A percentile compares a stretch with the other conserved stretches of the same genome.
phyloP scores from a whole-genome alignment of 2,113 vertebrate genomes.

The Mesocricetus auratus region DNA sequence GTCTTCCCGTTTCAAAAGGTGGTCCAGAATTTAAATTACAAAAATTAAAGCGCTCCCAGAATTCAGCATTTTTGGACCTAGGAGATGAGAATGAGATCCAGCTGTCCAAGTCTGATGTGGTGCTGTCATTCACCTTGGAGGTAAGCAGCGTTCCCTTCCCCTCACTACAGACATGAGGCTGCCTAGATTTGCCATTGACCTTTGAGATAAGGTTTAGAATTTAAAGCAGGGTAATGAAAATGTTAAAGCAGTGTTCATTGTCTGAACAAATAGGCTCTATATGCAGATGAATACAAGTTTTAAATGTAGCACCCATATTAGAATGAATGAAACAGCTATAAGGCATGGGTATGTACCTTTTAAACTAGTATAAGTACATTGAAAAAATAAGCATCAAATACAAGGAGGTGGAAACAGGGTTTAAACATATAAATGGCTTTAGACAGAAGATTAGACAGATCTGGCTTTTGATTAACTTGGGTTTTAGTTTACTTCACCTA shows the following conservation, averaged over 20 bases:
- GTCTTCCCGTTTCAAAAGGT: slow-evolving; percentile 97
- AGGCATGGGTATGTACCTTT: neutral
- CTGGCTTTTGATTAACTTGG: neutral
- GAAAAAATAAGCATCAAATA: neutral
- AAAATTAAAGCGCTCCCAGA: slow-evolving; percentile 95
- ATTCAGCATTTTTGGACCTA: slow-evolving; percentile 96
- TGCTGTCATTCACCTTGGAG: slow-evolving; percentile 96
- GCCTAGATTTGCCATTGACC: neutral
- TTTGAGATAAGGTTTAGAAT: neutral
- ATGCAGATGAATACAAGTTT: slow-evolving; percentile 50
- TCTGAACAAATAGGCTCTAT: neutral
- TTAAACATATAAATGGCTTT: neutral
- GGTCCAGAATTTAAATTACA: slow-evolving; percentile 95
- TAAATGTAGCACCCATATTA: neutral
- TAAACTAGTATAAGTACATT: neutral
- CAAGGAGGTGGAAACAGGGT: neutral
- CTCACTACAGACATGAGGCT: neutral
- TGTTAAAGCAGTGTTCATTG: slow-evolving; percentile 49
- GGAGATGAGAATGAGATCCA: slow-evolving; percentile 95
- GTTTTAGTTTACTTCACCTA: neutral
- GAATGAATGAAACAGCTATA: neutral
- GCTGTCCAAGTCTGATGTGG: slow-evolving; percentile 96
- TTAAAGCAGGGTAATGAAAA: slow-evolving; percentile 41
- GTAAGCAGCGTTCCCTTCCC: slow-evolving; percentile 82
- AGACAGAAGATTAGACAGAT: too few relatives aligned